Evolutionary conservation across 2,113 vertebrate genomes (phyloP).

Genomic region (Scytalopus superciliaris): DNA sequence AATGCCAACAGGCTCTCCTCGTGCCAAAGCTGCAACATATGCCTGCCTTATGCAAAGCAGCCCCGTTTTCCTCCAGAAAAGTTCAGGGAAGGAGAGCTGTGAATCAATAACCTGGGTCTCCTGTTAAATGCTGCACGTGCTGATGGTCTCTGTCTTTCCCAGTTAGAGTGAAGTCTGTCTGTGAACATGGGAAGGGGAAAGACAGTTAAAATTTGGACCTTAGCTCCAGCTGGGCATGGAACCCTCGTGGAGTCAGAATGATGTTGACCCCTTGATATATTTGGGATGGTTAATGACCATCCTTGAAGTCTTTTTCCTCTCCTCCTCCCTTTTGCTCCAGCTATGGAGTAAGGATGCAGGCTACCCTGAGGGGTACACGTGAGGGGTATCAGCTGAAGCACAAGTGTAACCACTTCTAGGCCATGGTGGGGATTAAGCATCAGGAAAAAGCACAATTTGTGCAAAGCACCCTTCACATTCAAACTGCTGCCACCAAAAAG

Average conservation of each 20-base stretch:
- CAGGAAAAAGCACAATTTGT: not conserved
- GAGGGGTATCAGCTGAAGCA: not conserved
- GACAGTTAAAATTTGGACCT: not conserved
- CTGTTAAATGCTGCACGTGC: constrained; percentile 35
- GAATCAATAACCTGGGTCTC: constrained; percentile 52
- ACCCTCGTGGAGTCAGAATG: not conserved
- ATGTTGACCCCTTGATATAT: not conserved
- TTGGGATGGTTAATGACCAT: not conserved
- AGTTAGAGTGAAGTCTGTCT: not conserved
- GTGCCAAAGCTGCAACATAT: constrained; percentile 68
- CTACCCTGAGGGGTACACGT: not conserved
- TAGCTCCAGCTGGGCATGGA: not conserved
- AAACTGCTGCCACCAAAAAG: not conserved
- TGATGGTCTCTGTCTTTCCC: not conserved
- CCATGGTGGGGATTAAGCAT: not conserved
- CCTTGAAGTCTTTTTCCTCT: not conserved
- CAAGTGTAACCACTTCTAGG: not conserved
- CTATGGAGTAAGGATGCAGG: not conserved
- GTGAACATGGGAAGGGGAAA: not conserved
- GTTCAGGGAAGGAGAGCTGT: constrained; percentile 44
- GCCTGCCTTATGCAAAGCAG: constrained; percentile 68
- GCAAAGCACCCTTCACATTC: not conserved
- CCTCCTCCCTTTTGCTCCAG: not conserved
- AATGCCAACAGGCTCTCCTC: constrained; percentile 38
- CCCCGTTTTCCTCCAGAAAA: constrained; percentile 13